These are phyloP conservation scores for Oryzias curvinotus DNA, from an alignment of 2,113 vertebrate genomes.

Conservation along the genomic window DNA sequence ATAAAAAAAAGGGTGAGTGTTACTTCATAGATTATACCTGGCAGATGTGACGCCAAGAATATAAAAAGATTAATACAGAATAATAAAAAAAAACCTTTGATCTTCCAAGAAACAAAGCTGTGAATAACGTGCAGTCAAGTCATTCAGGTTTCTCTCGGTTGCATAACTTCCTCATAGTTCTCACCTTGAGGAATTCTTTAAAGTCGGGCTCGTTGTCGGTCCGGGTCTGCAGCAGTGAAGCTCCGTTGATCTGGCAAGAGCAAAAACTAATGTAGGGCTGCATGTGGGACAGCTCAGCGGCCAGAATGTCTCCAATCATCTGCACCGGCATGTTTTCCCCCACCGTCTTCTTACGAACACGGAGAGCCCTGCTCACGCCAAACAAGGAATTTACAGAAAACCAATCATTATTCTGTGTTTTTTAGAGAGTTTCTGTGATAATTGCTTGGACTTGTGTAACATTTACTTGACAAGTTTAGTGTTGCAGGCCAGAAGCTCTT, in stretches of 20 bases:
- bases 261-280: constrained; percentile 96
- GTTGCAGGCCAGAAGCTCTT: constrained; percentile 91
- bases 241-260: constrained; percentile 92
- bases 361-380: constrained; percentile 80
- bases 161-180: background rate
- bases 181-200: constrained; percentile 92
- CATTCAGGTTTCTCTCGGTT: background rate
- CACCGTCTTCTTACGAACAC: constrained; percentile 85
- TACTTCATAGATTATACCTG: no score
- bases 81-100: no score
- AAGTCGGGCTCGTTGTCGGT: constrained; percentile 90
- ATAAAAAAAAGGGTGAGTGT: background rate
- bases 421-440: no score
- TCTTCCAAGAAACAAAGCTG: no score
- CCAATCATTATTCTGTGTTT: no score
- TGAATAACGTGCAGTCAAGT: background rate
- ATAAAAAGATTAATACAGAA: no score
- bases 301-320: constrained; percentile 90
- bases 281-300: constrained; percentile 89
- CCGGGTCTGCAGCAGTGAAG: constrained; percentile 86
- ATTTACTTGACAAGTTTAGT: constrained; percentile 88
- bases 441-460: background rate
- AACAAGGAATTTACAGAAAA: background rate
- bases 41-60: no score
- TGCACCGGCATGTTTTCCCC: constrained; percentile 94